Conservation (phyloP, 2,797 vertebrate genomes). For the Rhinoraja longicauda region DNA sequence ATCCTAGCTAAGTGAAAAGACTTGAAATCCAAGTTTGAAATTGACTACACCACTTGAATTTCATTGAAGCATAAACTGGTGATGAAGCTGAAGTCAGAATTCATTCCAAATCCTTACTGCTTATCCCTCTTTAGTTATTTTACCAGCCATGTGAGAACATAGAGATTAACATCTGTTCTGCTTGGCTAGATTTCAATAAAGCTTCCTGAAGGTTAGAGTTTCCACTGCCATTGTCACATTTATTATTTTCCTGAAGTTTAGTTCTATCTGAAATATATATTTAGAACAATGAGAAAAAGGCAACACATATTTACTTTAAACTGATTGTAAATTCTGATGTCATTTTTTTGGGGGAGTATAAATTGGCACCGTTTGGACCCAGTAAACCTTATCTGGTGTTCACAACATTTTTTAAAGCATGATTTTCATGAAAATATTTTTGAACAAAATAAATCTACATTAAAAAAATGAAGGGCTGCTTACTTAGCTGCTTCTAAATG, state of each 20-base stretch:
- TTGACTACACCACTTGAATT: not conserved
- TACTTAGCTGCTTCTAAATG: not conserved
- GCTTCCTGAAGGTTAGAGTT: not conserved
- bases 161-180: conserved; percentile 4
- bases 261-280: not conserved
- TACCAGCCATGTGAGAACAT: not conserved
- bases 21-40: not conserved
- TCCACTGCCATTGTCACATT: not conserved
- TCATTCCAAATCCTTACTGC: conserved; percentile 16
- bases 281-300: not conserved
- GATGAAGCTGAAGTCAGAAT: not conserved
- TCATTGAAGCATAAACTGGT: not conserved
- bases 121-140: conserved; percentile 15
- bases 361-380: not conserved
- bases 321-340: not conserved
- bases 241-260: not conserved
- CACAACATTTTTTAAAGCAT: not conserved
- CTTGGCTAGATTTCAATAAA: not conserved
- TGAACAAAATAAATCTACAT: not conserved
- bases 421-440: not conserved
- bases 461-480: not conserved
- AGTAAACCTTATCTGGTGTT: not conserved
- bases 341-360: not conserved
- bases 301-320: not conserved
- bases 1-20: not conserved